Percentiles rank a stretch among this genome's conserved stretches.
Conservation (phyloP, 2,888 invertebrate genomes). For the Melinaea menophilus region DNA sequence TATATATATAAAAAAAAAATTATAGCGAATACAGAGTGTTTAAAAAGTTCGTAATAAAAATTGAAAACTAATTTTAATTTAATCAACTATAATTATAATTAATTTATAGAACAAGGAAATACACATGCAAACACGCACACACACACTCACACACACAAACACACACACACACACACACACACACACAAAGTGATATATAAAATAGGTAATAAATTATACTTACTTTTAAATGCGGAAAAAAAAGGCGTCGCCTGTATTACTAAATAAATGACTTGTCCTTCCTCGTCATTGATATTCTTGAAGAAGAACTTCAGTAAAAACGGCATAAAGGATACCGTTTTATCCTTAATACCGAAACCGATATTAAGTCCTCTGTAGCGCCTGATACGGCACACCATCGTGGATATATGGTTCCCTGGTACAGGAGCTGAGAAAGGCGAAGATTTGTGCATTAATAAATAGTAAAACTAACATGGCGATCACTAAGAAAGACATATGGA, state of each 20-base stretch:
- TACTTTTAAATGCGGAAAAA: conserved; percentile 87
- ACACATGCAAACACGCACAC: no score
- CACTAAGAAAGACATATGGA: neutral
- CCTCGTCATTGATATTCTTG: conserved; percentile 77
- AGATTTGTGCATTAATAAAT: neutral
- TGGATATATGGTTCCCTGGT: conserved; percentile 37
- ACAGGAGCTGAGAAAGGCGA: conserved; percentile 31
- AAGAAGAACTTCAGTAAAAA: conserved; percentile 85
- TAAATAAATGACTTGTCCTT: conserved; percentile 76
- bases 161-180: no score
- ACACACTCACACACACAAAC: no score
- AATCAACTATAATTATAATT: no score
- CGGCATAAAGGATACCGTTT: conserved; percentile 80
- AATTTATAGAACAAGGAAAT: no score
- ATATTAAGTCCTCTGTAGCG: conserved; percentile 79
- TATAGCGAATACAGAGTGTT: no score
- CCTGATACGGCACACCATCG: conserved; percentile 75
- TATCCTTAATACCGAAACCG: conserved; percentile 80
- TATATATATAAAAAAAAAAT: no score
- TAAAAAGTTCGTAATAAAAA: no score
- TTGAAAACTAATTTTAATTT: no score
- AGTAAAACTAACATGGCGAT: neutral
- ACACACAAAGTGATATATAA: no score
- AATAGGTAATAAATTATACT: conserved; percentile 34
- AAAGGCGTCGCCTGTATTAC: conserved; percentile 86